Conservation (phyloP, 2,888 invertebrate genomes). For the Cremastobaeus sp. region DNA sequence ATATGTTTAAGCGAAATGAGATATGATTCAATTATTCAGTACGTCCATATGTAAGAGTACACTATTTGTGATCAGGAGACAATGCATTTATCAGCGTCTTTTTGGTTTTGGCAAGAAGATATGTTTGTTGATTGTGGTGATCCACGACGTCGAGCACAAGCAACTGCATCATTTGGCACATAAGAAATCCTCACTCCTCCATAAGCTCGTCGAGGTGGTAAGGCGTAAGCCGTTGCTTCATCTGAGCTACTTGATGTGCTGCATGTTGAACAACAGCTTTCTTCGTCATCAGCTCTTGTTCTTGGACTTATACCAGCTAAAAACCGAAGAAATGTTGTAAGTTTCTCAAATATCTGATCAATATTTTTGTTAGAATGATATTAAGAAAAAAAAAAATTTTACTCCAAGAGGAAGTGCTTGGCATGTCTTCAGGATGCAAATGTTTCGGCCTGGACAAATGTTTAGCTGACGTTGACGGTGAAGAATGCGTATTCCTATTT, state of each 20-base stretch:
- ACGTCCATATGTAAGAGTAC: too few species aligned
- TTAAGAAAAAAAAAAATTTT: slow-evolving; percentile 73
- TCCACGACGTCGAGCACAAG: slow-evolving; percentile 86
- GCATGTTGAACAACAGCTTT: slow-evolving; percentile 93
- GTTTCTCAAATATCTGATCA: too few species aligned
- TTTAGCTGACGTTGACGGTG: slow-evolving; percentile 78
- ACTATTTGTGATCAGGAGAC: slow-evolving; percentile 86
- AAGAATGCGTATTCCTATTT: slow-evolving; percentile 66
- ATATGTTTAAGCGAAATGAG: too few species aligned
- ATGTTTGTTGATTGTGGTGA: slow-evolving; percentile 64
- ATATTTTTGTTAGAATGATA: too few species aligned
- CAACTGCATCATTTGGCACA: slow-evolving; percentile 94
- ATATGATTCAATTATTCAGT: too few species aligned
- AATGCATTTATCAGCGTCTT: slow-evolving; percentile 90
- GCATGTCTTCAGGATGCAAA: slow-evolving; percentile 80
- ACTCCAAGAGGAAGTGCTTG: slow-evolving; percentile 75
- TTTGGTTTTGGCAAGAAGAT: slow-evolving; percentile 74
- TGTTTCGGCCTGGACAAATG: slow-evolving; percentile 80
- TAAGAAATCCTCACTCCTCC: slow-evolving; percentile 94
- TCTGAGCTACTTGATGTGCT: slow-evolving; percentile 90
- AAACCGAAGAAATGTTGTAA: too few species aligned
- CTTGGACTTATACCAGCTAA: slow-evolving; percentile 79
- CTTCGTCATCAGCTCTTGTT: slow-evolving; percentile 76
- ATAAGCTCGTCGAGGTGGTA: slow-evolving; percentile 90
- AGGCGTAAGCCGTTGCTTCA: slow-evolving; percentile 91